These are phyloP conservation scores for Myotis pilosus DNA, from an alignment of 2,797 vertebrate genomes.

Conservation along the genomic window DNA sequence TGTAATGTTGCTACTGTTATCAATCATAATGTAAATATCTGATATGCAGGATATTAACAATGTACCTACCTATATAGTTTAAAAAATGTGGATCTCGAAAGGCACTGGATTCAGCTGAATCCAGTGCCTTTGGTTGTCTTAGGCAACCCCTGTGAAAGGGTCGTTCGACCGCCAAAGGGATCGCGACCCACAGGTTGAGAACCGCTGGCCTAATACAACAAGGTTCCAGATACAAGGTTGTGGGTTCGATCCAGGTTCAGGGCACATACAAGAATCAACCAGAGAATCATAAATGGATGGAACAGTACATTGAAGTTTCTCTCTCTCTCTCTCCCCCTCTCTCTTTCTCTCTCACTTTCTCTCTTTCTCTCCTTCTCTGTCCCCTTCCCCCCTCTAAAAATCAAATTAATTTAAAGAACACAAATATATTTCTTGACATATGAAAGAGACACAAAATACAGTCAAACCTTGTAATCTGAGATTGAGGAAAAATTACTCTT, in stretches of 20 bases:
- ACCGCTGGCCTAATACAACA: not conserved
- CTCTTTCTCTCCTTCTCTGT: no score
- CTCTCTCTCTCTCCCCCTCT: not conserved
- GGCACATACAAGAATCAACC: not conserved
- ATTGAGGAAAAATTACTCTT: not conserved
- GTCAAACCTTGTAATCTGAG: not conserved
- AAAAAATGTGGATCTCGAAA: no score
- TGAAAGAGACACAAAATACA: constrained; percentile 39
- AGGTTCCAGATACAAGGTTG: not conserved
- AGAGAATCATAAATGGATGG: not conserved
- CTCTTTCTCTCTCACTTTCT: not conserved
- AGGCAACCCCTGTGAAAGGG: no score
- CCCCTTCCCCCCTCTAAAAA: not conserved
- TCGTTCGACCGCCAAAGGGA: no score
- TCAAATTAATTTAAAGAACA: not conserved
- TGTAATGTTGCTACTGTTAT: no score
- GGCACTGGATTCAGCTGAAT: no score
- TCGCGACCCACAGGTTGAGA: no score
- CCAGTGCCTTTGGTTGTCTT: no score
- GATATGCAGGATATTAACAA: no score
- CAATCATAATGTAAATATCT: no score
- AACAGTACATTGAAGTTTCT: not conserved
- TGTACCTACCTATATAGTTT: no score
- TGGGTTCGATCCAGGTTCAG: not conserved
- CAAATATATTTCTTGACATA: not conserved